Evolutionary conservation across 2,888 invertebrate genomes (phyloP).

Genomic region (Apotomis capreana): DNA sequence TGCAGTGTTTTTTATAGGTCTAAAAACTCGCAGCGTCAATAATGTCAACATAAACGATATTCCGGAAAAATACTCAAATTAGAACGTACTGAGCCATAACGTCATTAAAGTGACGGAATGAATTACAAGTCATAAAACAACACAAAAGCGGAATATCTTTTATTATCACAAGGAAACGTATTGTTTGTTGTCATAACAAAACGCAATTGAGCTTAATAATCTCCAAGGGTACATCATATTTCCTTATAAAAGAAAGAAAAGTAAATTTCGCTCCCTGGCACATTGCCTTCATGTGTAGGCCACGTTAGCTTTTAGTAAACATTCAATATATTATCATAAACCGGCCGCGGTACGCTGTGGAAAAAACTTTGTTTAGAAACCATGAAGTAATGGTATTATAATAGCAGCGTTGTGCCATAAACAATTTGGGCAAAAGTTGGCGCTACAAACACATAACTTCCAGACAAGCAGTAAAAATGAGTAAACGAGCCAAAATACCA

Average conservation of each 20-base stretch:
- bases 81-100: slow-evolving; percentile 12
- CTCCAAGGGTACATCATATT: slow-evolving; percentile 3
- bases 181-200: slow-evolving; percentile 17
- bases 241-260: neutral
- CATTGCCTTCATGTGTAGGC: neutral
- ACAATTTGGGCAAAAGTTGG: slow-evolving; percentile 57
- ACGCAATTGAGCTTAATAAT: slow-evolving; percentile 7
- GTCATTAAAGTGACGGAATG: neutral
- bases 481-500: slow-evolving; percentile 54
- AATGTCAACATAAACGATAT: slow-evolving; percentile 19
- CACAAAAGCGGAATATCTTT: neutral
- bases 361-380: slow-evolving; percentile 28
- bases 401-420: slow-evolving; percentile 46
- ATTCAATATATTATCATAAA: slow-evolving; percentile 3
- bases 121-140: slow-evolving; percentile 2
- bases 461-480: slow-evolving; percentile 63
- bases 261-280: neutral
- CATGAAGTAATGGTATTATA: slow-evolving; percentile 31
- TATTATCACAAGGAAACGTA: neutral
- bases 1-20: slow-evolving; percentile 25
- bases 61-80: slow-evolving; percentile 11
- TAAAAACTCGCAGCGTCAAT: slow-evolving; percentile 19
- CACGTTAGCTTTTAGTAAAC: neutral
- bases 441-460: slow-evolving; percentile 61
- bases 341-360: slow-evolving; percentile 1